Percentiles rank a stretch among this genome's conserved stretches.
Evolutionary conservation across 2,797 vertebrate genomes (phyloP).

Genomic region (Prunella strophiata): DNA sequence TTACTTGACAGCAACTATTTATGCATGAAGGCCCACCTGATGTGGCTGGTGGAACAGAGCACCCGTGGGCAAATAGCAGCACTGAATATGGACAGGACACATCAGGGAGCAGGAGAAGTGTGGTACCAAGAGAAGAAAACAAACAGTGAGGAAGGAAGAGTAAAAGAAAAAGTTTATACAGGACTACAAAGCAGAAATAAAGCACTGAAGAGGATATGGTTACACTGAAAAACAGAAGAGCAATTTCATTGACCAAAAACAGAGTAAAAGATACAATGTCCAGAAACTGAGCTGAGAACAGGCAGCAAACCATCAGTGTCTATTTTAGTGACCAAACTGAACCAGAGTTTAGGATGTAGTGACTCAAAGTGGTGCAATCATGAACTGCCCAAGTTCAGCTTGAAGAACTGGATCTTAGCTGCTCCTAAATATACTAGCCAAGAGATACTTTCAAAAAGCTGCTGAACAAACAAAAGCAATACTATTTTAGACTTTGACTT

Average conservation of each 20-base stretch:
- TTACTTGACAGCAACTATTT: neutral
- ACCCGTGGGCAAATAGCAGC: accelerated
- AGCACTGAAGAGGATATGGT: neutral
- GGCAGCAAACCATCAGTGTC: neutral
- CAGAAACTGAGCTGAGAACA: neutral
- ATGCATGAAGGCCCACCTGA: neutral
- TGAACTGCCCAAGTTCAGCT: neutral
- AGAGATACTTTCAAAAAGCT: neutral
- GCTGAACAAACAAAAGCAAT: neutral
- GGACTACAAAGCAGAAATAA: neutral
- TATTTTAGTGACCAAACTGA: neutral
- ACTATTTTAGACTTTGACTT: neutral
- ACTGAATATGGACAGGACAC: neutral
- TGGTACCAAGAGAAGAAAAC: neutral
- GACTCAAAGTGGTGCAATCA: neutral
- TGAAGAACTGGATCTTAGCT: neutral
- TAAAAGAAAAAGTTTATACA: neutral
- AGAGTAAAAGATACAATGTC: neutral
- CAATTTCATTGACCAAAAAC: neutral
- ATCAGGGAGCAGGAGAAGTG: neutral
- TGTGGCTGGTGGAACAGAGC: neutral
- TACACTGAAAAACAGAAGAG: neutral
- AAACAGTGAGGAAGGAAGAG: neutral
- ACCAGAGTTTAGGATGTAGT: neutral
- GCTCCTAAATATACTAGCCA: neutral